Percentiles rank a stretch among this genome's conserved stretches.
Evolutionary conservation across 2,797 vertebrate genomes (phyloP).

Genomic region (Pangasius djambal): DNA sequence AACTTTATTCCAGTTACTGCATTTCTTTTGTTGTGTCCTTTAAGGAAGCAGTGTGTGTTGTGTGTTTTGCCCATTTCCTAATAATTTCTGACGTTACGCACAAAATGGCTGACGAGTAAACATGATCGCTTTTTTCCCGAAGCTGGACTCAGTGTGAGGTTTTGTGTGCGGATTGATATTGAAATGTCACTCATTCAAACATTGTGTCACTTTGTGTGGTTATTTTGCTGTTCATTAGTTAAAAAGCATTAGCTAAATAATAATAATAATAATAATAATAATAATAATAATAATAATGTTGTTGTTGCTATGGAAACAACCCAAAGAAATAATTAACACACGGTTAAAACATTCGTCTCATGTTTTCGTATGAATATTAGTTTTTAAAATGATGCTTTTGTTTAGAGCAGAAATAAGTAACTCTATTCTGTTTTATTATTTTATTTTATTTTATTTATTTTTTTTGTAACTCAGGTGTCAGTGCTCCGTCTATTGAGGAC

Average conservation of each 20-base stretch:
- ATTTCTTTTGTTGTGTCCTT: not conserved
- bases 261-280: not conserved
- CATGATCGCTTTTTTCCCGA: not conserved
- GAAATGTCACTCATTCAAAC: not conserved
- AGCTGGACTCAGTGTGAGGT: not conserved
- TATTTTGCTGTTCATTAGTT: not conserved
- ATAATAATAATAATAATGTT: not conserved
- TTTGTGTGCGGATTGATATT: not conserved
- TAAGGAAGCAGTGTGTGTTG: accelerated
- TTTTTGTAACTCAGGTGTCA: conserved; percentile 69
- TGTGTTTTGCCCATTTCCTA: not conserved
- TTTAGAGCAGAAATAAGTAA: not conserved
- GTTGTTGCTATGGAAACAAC: not conserved
- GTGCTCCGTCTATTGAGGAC: conserved; percentile 81
- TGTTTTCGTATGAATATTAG: not conserved
- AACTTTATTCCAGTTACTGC: not conserved
- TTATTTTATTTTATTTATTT: not conserved
- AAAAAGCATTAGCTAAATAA: not conserved
- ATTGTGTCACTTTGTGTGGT: not conserved
- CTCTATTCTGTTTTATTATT: not conserved
- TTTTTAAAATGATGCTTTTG: not conserved
- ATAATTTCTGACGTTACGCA: not conserved
- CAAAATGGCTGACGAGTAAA: not conserved
- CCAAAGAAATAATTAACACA: not conserved
- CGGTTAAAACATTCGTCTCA: not conserved